A percentile compares a stretch with the other conserved stretches of the same genome.
These are phyloP conservation scores for Anadara kagoshimensis DNA, from an alignment of 1,140 invertebrate genomes.

Conservation along the genomic window DNA sequence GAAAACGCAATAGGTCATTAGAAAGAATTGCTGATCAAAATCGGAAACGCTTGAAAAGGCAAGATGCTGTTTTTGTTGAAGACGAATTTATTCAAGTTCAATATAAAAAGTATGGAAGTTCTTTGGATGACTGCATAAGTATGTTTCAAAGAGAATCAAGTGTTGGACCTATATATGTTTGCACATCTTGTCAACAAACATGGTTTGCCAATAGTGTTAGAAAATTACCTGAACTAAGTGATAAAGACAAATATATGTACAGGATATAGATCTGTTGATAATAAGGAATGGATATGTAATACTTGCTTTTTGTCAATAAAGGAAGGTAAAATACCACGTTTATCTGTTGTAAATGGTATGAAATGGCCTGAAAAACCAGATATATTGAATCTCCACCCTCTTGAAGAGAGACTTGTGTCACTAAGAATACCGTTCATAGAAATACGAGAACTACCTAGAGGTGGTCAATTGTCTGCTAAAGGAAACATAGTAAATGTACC, in stretches of 20 bases:
- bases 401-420: constrained; percentile 34
- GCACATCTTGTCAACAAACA: constrained; percentile 30
- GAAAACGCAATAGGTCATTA: not conserved
- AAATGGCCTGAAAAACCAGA: constrained; percentile 31
- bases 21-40: not conserved
- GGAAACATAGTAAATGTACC: constrained; percentile 49
- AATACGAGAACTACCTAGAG: constrained; percentile 35
- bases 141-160: not conserved
- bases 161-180: not conserved
- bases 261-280: not conserved
- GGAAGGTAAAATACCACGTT: constrained; percentile 24
- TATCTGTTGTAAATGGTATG: constrained; percentile 36
- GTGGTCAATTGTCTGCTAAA: constrained; percentile 32
- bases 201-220: constrained; percentile 18
- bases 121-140: not conserved
- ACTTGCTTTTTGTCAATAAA: constrained; percentile 21
- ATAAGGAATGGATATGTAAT: constrained; percentile 27
- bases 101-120: not conserved
- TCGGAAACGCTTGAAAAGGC: not conserved
- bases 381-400: constrained; percentile 29
- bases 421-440: constrained; percentile 50
- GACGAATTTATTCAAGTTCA: not conserved
- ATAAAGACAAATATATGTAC: not conserved
- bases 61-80: not conserved
- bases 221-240: not conserved